A percentile compares a stretch with the other conserved stretches of the same genome.
phyloP scores from a whole-genome alignment of 2,888 invertebrate species.

The Adineta ricciae region DNA sequence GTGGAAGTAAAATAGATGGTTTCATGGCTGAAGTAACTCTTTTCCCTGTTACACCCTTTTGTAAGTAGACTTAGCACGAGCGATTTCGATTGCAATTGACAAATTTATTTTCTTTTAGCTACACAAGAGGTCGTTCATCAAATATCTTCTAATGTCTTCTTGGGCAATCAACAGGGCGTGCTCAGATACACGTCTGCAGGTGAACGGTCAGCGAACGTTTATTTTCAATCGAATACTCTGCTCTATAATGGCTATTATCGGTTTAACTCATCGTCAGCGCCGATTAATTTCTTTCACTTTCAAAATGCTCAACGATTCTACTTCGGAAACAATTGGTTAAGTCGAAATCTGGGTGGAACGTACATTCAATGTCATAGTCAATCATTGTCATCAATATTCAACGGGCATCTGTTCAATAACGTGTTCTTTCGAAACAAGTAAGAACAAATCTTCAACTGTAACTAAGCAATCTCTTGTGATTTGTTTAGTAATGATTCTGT shows the following conservation, averaged over 20 bases:
- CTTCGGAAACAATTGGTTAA: conserved; percentile 31
- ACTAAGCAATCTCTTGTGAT: too few relatives aligned
- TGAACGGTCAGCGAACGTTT: conserved; percentile 73
- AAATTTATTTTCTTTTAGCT: background rate
- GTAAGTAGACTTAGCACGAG: conserved; percentile 36
- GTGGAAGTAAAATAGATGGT: conserved; percentile 77
- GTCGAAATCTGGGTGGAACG: conserved; percentile 25
- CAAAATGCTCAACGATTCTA: conserved; percentile 32
- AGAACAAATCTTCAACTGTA: too few relatives aligned
- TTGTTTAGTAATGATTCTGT: conserved; percentile 9
- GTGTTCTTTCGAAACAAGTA: conserved; percentile 11
- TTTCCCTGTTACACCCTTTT: conserved; percentile 57
- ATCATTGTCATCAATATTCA: background rate
- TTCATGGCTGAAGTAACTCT: conserved; percentile 94
- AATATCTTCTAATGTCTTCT: conserved; percentile 69
- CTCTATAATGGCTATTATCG: conserved; percentile 20
- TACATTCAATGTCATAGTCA: conserved; percentile 22
- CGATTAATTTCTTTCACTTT: conserved; percentile 1
- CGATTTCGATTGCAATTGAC: too few relatives aligned
- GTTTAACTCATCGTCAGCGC: conserved; percentile 22
- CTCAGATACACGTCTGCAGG: conserved; percentile 78
- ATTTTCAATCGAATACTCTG: conserved; percentile 38
- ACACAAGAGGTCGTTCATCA: conserved; percentile 43
- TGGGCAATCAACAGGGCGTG: conserved; percentile 73
- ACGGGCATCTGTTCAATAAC: background rate